Base-by-base conservation (phyloP, 2,888 invertebrate genomes). In the Palloptera scutellata region DNA sequence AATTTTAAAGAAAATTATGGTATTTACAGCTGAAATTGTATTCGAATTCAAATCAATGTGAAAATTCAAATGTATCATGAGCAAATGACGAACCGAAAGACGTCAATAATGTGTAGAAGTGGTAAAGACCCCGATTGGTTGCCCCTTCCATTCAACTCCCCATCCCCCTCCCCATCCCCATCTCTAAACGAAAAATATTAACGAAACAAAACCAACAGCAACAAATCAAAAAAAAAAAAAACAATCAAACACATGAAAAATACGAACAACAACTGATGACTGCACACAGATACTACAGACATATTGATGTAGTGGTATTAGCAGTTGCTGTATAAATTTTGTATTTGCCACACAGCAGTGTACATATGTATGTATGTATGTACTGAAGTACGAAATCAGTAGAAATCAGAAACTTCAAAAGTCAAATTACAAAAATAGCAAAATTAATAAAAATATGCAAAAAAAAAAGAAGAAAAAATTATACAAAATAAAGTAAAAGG, bases 391-490 rank as follows among this genome's bases (percentile, higher is more conserved):
- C 52, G 58, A 57, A 66, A 45, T 62, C 55, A 41, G 20, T 58
- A 57, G 64, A 64, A 67, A 67, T 60, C 53, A 53, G 64, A 67
- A 59, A 64, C 63, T 42, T 59, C 63, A 19, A 64, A 64, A 62
- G 62, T 62, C 62, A 67, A 62, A 58, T 62, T 51, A 57, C 67
- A 67, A 61, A 55, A 67, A 58, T 30, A 51, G 55, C 17, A 42
- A 43, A 57, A 57, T 57, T 40, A 40, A 11, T 6, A 40, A 15
- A 57, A n/a, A 10, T 30, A 40, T 30, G 4, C 15, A 1, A 30
- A 63, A 12, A 42, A n/a, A 48, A 41, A 60, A 20, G 52, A 66
- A n/a, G 40, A 41, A 60, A 20, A 42, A 66, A 61, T 17, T 15
- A 40, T 40, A 53, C 60, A 66, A 19, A 40, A 54, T 55, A 42